Evolutionary conservation across 2,888 invertebrate species (phyloP).

Genomic region (Microdon myrmicae): DNA sequence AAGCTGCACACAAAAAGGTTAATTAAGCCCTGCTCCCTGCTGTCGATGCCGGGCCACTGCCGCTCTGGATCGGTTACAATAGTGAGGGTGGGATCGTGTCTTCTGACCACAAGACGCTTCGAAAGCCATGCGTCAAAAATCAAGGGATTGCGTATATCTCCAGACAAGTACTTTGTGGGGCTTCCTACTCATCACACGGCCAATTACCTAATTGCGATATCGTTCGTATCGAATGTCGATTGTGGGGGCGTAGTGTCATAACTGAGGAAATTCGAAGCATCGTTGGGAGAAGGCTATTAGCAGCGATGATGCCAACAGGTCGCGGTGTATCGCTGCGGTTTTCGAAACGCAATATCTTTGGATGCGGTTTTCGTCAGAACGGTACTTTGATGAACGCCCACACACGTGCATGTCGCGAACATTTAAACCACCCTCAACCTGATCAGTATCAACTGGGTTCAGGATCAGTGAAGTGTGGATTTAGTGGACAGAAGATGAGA

Average conservation of each 20-base stretch:
- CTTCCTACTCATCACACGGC: conserved; percentile 41
- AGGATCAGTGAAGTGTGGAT: too few relatives aligned
- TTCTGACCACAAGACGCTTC: conserved; percentile 34
- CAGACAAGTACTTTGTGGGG: conserved; percentile 29
- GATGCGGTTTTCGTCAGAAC: conserved; percentile 33
- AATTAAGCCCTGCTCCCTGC: conserved; percentile 34
- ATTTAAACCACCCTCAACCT: conserved; percentile 14
- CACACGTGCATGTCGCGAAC: conserved; percentile 47
- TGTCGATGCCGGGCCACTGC: conserved; percentile 8
- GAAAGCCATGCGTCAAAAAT: conserved; percentile 21
- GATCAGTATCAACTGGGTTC: too few relatives aligned
- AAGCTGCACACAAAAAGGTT: conserved; percentile 37
- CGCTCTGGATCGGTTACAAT: conserved; percentile 32
- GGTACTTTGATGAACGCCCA: conserved; percentile 35
- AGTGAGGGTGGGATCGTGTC: conserved; percentile 43
- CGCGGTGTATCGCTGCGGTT: conserved; percentile 31
- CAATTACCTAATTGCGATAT: conserved; percentile 39
- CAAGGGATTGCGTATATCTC: conserved; percentile 1
- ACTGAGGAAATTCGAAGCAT: conserved; percentile 2
- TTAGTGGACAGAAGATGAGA: too few relatives aligned
- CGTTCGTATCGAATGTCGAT: conserved; percentile 23
- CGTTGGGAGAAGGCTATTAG: conserved; percentile 6
- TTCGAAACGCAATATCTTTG: conserved; percentile 40
- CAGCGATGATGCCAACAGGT: conserved; percentile 24
- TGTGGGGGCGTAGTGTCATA: conserved; percentile 34